Base-by-base conservation (phyloP, 2,888 invertebrate genomes). In the Sericinus montela region DNA sequence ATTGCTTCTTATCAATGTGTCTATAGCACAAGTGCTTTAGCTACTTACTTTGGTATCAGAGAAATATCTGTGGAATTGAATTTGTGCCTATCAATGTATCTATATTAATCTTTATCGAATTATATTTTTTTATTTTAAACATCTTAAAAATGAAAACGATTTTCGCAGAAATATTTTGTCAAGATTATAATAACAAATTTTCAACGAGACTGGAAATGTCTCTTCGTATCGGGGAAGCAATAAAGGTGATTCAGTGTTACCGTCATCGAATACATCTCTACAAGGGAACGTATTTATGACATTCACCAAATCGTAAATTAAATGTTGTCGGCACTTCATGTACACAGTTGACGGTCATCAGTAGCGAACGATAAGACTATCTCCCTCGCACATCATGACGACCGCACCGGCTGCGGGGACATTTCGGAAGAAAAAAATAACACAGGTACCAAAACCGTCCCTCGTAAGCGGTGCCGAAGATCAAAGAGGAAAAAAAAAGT, bases 321-420 rank as follows among this genome's bases (percentile, higher is more conserved):
- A 59, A 58, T 53, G 53, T 55, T 60, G 53, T 57, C 54, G 48
- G 47, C 53, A 69, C 72, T 69, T 69, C 69, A 65, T 69, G 72
- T 70, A 66, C 66, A 66, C 65, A 68, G 72, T 69, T 76, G 77
- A 79, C 76, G 80, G 75, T 66, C 67, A 70, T 74, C 80, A 69
- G 78, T 79, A 81, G 81, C 76, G 77, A 79, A 83, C 81, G 80
- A 83, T 86, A 80, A 83, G 68, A 63, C 70, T 72, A 77, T 81
- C 77, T 75, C 72, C 45, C 69, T 75, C 72, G 67, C 69, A 65
- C 69, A 73, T 77, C 80, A 52, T 61, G 67, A 66, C 67, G 69
- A 72, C 71, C 76, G 77, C 74, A 62, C 65, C 63, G 65, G 63
- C 62, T 62, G 62, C 55, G 62, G 63, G 61, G 67, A 70, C 65